Evolutionary conservation across 2,113 vertebrate genomes (phyloP).

Genomic region (Corythaixoides concolor): DNA sequence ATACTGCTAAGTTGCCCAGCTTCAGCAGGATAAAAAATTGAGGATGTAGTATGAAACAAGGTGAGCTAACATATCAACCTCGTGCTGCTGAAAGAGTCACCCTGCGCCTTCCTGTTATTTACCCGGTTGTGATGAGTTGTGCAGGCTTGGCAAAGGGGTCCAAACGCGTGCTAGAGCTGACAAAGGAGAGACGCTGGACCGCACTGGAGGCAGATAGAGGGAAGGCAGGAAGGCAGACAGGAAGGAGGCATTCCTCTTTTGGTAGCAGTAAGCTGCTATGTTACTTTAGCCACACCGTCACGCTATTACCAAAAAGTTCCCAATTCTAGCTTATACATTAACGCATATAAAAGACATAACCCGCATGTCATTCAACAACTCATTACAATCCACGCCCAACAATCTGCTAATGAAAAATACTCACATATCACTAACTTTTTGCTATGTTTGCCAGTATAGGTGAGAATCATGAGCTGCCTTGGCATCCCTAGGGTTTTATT

Average conservation of each 20-base stretch:
- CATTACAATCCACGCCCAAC: too few relatives aligned
- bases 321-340: not conserved
- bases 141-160: not conserved
- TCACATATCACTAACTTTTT: not conserved
- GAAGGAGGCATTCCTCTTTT: not conserved
- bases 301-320: fast-evolving
- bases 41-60: not conserved
- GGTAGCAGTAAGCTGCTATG: not conserved
- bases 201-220: not conserved
- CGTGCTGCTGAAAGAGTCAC: not conserved
- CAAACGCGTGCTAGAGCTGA: not conserved
- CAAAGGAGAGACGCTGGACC: not conserved
- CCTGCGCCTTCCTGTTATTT: not conserved
- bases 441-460: not conserved
- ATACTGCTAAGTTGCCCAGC: not conserved
- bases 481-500: not conserved
- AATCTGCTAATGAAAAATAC: too few relatives aligned
- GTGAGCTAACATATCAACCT: not conserved
- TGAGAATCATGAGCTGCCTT: not conserved
- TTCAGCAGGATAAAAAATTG: not conserved
- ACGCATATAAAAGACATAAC: not conserved
- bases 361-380: too few relatives aligned
- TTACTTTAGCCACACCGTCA: fast-evolving
- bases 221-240: not conserved
- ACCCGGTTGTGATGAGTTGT: not conserved